Percentiles rank a stretch among this genome's conserved stretches.
Evolutionary conservation across 2,113 vertebrate genomes (phyloP).

Genomic region (Hydropotes inermis): DNA sequence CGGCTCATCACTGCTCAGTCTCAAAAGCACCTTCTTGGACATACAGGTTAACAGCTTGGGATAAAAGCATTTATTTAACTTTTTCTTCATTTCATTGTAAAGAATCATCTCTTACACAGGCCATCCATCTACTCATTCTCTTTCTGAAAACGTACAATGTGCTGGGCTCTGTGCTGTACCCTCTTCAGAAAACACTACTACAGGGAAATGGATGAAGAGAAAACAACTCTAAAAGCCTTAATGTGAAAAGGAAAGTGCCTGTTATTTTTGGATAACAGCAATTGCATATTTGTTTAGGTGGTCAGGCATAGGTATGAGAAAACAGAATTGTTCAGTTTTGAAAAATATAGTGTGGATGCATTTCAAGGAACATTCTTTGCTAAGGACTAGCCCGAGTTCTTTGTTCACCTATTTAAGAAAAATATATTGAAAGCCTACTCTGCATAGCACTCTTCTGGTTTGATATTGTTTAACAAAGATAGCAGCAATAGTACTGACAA

Average conservation of each 20-base stretch:
- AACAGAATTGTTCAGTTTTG: background rate
- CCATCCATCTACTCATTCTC: background rate
- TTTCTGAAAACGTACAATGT: fast-evolving
- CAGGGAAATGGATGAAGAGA: background rate
- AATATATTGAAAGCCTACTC: fast-evolving
- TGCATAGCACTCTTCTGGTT: background rate
- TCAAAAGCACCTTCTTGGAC: background rate
- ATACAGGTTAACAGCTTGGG: background rate
- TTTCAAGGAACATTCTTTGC: background rate
- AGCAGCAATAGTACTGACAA: background rate
- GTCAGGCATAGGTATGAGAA: background rate
- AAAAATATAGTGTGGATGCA: background rate
- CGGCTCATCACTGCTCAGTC: background rate
- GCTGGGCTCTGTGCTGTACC: no score
- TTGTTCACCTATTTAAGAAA: background rate
- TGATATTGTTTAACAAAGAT: background rate
- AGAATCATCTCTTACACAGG: background rate
- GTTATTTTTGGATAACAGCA: background rate
- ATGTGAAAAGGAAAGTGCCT: background rate
- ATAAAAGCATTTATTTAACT: background rate
- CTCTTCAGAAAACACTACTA: background rate
- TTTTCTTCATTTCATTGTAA: background rate
- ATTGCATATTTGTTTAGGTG: background rate
- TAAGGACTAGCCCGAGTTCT: background rate
- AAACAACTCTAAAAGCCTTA: background rate